These are phyloP conservation scores for Nasua narica DNA, from an alignment of 2,797 vertebrate genomes.

Conservation along the genomic window DNA sequence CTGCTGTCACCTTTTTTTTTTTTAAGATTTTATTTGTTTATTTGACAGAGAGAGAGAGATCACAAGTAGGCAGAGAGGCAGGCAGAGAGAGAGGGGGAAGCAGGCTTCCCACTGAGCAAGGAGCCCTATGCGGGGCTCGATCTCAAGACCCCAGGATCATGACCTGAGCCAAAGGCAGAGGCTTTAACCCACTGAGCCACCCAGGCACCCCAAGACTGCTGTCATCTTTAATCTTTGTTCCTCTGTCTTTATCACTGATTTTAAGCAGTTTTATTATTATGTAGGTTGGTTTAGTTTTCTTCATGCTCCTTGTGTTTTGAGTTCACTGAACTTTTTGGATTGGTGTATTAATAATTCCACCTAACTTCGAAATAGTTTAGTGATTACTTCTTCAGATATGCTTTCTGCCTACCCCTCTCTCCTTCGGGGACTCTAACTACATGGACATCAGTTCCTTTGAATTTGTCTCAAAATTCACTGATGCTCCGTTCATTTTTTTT, in stretches of 20 bases:
- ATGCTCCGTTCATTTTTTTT: background rate
- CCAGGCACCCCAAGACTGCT: background rate
- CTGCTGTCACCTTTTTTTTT: no score
- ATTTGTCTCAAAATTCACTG: background rate
- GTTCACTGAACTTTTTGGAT: background rate
- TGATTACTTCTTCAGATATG: background rate
- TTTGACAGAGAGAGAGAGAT: no score
- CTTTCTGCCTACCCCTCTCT: background rate
- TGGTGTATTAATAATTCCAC: background rate
- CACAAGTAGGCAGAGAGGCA: no score
- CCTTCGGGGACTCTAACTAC: background rate
- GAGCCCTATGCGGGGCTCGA: no score
- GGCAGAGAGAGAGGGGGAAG: no score
- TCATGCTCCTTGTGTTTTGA: background rate
- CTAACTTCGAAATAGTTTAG: background rate
- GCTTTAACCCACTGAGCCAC: no score
- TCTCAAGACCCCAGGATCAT: no score
- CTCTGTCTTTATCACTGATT: background rate
- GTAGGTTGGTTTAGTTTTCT: background rate
- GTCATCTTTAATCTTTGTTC: background rate
- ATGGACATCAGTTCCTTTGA: background rate
- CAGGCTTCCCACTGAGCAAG: no score
- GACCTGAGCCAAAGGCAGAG: no score
- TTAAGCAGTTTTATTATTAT: background rate
- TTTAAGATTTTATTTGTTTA: no score